Base-by-base conservation (phyloP, 2,113 vertebrate genomes). In the Muntiacus reevesi region DNA sequence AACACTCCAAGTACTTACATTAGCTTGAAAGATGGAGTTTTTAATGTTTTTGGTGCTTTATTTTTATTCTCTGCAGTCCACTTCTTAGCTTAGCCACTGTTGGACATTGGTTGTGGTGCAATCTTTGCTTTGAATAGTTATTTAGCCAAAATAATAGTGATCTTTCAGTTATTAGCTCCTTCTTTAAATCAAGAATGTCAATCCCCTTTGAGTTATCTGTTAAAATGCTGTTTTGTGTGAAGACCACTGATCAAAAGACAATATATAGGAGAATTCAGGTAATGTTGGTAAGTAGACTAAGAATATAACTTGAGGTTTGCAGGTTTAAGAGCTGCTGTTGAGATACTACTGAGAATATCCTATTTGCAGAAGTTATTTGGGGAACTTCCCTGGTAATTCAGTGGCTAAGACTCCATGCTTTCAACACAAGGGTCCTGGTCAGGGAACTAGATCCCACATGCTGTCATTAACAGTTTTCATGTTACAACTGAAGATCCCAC, bases 221-320 rank as follows among this genome's bases (percentile, higher is more conserved):
- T 97, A 83, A 94, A 96, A 91, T 89, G n/a, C 40, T 96, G 16
- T 12, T 83, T 94, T 96, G 89, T 87, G 45, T 36, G 91, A 83
- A 95, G 55, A 83, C n/a, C 23, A 47, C 17, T 59, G 16, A 47
- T 71, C 50, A 21, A 95, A 98, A 94, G 43, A 23, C 19, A 60
- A 16, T 60, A 30, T 36, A 7, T 21, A 82, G 52, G 15, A 91
- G 43, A 91, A 86, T 47, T 74, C n/a, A 89, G 21, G 33, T 90
- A 82, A 50, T 86, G 13, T 6, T 33, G 6, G 54, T 54, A 71
- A 64, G 7, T 74, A 78, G 59, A 64, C 50, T 30, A 64, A 82
- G 45, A 28, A 30, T 89, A 30, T n/a, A 85, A 27, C 40, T 79
- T 9, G 15, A 47, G 28, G 19, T 83, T 90, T 87, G 19, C 12